phyloP scores from a whole-genome alignment of 2,797 vertebrate species.

The Intellagama lesueurii region DNA sequence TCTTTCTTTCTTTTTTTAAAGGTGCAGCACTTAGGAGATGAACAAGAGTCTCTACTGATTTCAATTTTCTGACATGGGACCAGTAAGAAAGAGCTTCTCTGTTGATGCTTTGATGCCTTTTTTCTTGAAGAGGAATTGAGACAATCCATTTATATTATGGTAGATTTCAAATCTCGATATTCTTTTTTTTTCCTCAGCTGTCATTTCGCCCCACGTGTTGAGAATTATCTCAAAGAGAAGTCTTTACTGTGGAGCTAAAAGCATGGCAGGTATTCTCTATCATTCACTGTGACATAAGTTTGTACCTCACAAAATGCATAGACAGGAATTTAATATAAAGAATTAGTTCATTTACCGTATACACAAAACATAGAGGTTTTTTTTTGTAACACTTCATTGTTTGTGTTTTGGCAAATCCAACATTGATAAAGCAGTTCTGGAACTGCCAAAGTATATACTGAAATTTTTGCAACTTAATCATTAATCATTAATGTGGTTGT shows the following conservation, averaged over 20 bases:
- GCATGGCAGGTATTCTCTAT: conserved; percentile 83
- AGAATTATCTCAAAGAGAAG: conserved; percentile 80
- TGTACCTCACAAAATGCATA: conserved; percentile 88
- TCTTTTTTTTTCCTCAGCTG: conserved; percentile 70
- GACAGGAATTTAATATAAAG: conserved; percentile 88
- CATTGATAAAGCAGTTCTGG: conserved; percentile 78
- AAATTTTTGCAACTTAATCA: conserved; percentile 80
- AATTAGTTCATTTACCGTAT: conserved; percentile 84
- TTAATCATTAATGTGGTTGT: conserved; percentile 88
- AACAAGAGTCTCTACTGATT: conserved; percentile 67
- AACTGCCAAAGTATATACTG: conserved; percentile 81
- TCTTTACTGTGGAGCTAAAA: conserved; percentile 83
- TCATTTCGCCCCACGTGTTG: conserved; percentile 76
- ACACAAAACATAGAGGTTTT: conserved; percentile 82
- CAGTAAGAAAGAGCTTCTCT: conserved; percentile 72
- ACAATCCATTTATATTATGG: conserved; percentile 75
- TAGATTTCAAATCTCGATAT: conserved; percentile 76
- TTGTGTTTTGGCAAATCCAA: conserved; percentile 80
- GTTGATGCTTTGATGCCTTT: conserved; percentile 69
- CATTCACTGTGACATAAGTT: conserved; percentile 83
- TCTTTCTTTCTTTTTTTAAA: conserved; percentile 67
- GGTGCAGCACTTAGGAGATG: conserved; percentile 73
- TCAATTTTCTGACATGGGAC: conserved; percentile 73
- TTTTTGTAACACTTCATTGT: conserved; percentile 67
- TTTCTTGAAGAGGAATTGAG: conserved; percentile 77